Conservation (phyloP, 2,113 vertebrate genomes). For the Phyllopteryx taeniolatus region DNA sequence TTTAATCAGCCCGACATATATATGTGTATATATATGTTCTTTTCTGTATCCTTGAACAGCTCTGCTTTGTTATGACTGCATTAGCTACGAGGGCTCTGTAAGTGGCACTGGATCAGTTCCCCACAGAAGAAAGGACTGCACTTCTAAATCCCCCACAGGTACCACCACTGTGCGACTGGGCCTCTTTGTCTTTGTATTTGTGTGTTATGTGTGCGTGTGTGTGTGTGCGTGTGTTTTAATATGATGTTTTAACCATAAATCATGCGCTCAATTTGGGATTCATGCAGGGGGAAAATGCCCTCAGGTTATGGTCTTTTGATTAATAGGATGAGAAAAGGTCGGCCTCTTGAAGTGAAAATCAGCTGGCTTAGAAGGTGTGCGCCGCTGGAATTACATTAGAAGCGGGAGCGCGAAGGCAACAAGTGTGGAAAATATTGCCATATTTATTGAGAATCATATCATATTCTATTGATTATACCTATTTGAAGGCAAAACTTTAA, state of each 20-base stretch:
- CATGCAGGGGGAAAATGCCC: background rate
- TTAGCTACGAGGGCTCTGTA: conserved; percentile 75
- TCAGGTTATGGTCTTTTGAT: background rate
- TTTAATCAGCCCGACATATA: conserved; percentile 54
- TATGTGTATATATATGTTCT: conserved; percentile 42
- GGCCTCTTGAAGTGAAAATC: conserved; percentile 19
- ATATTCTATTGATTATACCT: background rate
- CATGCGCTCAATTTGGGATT: background rate
- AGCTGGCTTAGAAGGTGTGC: conserved; percentile 8
- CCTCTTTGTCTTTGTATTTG: conserved; percentile 31
- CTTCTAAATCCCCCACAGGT: conserved; percentile 75
- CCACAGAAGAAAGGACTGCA: conserved; percentile 66
- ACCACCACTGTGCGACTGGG: conserved; percentile 60
- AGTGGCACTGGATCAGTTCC: conserved; percentile 70
- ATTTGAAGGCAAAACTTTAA: background rate
- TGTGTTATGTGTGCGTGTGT: conserved; percentile 24
- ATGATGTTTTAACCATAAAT: conserved; percentile 8
- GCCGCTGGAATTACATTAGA: conserved; percentile 39
- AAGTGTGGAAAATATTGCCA: background rate
- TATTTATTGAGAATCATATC: background rate
- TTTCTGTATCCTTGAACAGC: conserved; percentile 73
- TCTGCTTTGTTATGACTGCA: conserved; percentile 82
- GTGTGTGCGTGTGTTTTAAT: background rate
- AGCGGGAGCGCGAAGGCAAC: conserved; percentile 4
- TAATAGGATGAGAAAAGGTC: conserved; percentile 15